Evolutionary conservation across 2,888 invertebrate species (phyloP).

Genomic region (Oscheius sp.): DNA sequence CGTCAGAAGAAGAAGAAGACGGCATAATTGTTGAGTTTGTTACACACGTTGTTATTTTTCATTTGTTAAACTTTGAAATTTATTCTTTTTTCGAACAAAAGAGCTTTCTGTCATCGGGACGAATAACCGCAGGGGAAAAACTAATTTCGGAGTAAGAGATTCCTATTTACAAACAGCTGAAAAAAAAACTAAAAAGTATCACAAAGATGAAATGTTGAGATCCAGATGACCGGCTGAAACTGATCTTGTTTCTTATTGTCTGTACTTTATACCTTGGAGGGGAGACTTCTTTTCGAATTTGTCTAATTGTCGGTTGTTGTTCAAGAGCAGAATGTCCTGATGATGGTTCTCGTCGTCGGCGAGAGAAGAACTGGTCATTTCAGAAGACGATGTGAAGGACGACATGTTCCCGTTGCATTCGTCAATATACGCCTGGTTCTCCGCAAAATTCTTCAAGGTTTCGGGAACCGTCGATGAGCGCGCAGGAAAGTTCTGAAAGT

Average conservation of each 20-base stretch:
- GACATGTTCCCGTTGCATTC: conserved; percentile 39
- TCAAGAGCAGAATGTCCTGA: conserved; percentile 25
- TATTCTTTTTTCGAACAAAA: neutral
- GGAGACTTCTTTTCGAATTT: conserved; percentile 20
- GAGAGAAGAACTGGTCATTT: conserved; percentile 37
- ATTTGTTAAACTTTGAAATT: neutral
- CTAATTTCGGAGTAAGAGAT: neutral
- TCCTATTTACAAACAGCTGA: conserved; percentile 30
- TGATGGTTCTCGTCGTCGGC: conserved; percentile 44
- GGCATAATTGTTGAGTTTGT: conserved; percentile 4
- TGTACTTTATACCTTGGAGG: conserved; percentile 25
- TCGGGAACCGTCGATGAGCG: conserved; percentile 70
- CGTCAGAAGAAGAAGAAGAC: neutral
- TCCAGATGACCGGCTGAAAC: conserved; percentile 46
- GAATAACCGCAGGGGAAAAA: conserved; percentile 8
- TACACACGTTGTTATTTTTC: neutral
- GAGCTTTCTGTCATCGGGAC: conserved; percentile 5
- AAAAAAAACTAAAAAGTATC: conserved; percentile 22
- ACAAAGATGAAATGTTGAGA: conserved; percentile 51
- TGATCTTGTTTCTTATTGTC: neutral
- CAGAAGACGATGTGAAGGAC: conserved; percentile 33
- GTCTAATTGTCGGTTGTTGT: conserved; percentile 30
- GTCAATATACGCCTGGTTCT: conserved; percentile 20
- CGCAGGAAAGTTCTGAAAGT: conserved; percentile 49
- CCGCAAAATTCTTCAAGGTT: conserved; percentile 44